Conservation (phyloP, 2,888 invertebrate species). For the Agonopterix subpropinquella region DNA sequence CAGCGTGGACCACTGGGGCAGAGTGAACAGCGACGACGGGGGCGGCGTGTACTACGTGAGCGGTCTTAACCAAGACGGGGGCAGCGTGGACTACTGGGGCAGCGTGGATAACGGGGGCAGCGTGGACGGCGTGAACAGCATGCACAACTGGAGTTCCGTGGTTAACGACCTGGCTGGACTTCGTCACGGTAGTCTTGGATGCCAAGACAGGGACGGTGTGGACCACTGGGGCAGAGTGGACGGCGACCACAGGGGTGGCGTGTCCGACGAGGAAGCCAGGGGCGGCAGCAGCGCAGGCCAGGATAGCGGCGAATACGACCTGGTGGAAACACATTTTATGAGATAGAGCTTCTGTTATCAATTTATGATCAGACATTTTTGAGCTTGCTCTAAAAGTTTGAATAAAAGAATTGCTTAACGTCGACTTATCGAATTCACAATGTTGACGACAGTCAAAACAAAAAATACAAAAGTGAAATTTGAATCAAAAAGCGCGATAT, state of each 20-base stretch:
- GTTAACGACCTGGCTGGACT: conserved; percentile 65
- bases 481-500: too few species aligned
- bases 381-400: too few species aligned
- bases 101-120: conserved; percentile 39
- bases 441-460: too few species aligned
- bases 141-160: conserved; percentile 54
- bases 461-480: too few species aligned
- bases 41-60: conserved; percentile 31
- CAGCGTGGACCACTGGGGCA: conserved; percentile 57
- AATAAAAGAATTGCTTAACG: too few species aligned
- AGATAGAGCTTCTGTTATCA: too few species aligned
- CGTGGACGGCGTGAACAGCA: conserved; percentile 40
- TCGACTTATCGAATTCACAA: too few species aligned
- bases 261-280: conserved; percentile 54
- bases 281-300: conserved; percentile 68
- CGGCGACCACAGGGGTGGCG: conserved; percentile 48
- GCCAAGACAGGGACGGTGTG: conserved; percentile 39
- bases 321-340: conserved; percentile 20
- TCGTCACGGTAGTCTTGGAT: conserved; percentile 62
- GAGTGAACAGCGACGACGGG: conserved; percentile 52
- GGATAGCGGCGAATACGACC: conserved; percentile 66
- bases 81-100: conserved; percentile 30
- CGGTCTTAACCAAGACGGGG: conserved; percentile 19
- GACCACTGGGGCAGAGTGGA: conserved; percentile 49
- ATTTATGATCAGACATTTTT: too few species aligned